These are phyloP conservation scores for Coelopa frigida DNA, from an alignment of 1,140 invertebrate genomes.

Conservation along the genomic window DNA sequence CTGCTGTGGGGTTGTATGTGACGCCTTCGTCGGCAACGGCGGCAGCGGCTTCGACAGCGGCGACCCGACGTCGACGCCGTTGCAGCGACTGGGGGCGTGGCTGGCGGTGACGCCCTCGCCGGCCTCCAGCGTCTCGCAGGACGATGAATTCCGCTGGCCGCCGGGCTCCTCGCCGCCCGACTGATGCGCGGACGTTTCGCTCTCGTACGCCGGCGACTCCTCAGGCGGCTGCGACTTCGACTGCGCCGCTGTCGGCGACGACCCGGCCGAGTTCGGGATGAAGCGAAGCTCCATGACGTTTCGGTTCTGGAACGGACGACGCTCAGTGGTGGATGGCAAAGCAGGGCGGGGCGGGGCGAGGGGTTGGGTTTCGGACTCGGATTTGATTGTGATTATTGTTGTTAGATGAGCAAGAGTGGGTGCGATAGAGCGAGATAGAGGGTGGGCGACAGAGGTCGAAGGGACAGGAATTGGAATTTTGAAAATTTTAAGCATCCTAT, in stretches of 20 bases:
- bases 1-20: constrained; percentile 15
- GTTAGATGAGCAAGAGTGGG: too few relatives aligned
- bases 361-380: too few relatives aligned
- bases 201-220: background rate
- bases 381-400: too few relatives aligned
- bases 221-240: background rate
- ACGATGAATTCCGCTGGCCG: constrained; percentile 32
- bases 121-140: constrained; percentile 38
- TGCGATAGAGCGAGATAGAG: too few relatives aligned
- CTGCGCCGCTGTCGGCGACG: constrained; percentile 9
- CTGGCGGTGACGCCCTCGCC: constrained; percentile 24
- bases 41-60: constrained; percentile 34
- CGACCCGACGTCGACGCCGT: constrained; percentile 10
- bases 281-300: constrained; percentile 45
- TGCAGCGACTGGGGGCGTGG: background rate
- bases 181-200: background rate
- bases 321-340: constrained; percentile 2
- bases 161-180: too few relatives aligned
- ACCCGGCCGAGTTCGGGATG: constrained; percentile 17
- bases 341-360: too few relatives aligned
- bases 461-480: too few relatives aligned
- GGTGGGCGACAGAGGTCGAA: too few relatives aligned
- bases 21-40: constrained; percentile 26
- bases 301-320: constrained; percentile 42
- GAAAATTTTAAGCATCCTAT: too few relatives aligned